These are phyloP conservation scores for Percopsis omiscomaycus DNA, from an alignment of 2,797 vertebrate species.

Conservation along the genomic window DNA sequence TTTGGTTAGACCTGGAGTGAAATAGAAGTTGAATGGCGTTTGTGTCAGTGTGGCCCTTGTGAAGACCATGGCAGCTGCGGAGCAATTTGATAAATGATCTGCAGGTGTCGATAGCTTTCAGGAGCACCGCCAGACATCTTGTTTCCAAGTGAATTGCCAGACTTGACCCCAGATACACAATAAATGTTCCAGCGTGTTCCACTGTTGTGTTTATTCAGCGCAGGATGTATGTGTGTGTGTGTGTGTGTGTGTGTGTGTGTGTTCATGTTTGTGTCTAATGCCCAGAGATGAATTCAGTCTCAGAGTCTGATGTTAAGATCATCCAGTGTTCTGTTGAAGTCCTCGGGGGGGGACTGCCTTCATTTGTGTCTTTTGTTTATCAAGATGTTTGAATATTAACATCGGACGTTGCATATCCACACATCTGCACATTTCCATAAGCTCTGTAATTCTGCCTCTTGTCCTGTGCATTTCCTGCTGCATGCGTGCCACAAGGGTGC, in stretches of 20 bases:
- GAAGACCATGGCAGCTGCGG: constrained; percentile 49
- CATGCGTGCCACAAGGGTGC: constrained; percentile 46
- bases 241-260: constrained; percentile 16
- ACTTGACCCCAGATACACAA: constrained; percentile 62
- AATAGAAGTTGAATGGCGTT: constrained; percentile 41
- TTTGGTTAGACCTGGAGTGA: constrained; percentile 27
- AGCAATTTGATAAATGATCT: constrained; percentile 69
- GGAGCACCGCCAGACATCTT: constrained; percentile 48
- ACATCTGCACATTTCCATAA: constrained; percentile 72
- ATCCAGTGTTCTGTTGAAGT: constrained; percentile 54
- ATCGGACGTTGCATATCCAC: constrained; percentile 51
- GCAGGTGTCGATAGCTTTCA: constrained; percentile 61
- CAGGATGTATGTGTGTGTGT: constrained; percentile 25
- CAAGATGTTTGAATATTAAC: constrained; percentile 75
- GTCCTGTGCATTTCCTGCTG: constrained; percentile 69
- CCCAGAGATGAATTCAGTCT: constrained; percentile 41
- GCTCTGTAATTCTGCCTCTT: constrained; percentile 56
- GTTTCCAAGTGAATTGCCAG: constrained; percentile 66
- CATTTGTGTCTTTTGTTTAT: constrained; percentile 71
- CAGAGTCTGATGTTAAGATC: constrained; percentile 46
- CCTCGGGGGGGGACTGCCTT: constrained; percentile 55
- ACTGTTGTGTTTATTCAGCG: constrained; percentile 51
- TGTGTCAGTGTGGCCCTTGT: constrained; percentile 39
- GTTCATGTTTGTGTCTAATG: constrained; percentile 19
- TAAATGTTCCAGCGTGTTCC: constrained; percentile 63